Evolutionary conservation across 1,140 invertebrate species (phyloP), one percentile per base, ranked within the genome.

Genomic region (Bombus difficillimus): DNA sequence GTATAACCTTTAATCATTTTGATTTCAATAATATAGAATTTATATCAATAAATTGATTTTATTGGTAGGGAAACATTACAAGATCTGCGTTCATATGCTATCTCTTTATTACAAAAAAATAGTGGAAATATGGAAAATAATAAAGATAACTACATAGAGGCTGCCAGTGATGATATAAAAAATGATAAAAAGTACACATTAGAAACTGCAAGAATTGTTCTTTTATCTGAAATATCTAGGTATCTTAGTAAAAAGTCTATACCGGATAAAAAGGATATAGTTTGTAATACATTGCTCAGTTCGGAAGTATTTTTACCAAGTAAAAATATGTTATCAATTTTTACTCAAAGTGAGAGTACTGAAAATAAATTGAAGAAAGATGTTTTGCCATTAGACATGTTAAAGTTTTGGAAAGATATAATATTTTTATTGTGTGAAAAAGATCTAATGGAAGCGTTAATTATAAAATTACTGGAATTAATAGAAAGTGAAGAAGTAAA

Each of bases 361-460:
- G 37, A 73, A 64, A 69, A 43, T 41, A 75, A 76, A 37, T 28
- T 47, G 9, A 72, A 57, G 41, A 86, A 57, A 34, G 83, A 88
- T 37, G 47, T 86, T 69, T 87, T 95, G 32, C 94, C 94, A 22
- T 13, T 34, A 18, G 81, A 47, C 59, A 91, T 95, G 62, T 81
- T 93, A 0, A 57, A 85, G 90, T 95, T 96, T 94, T 96, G 96
- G 96, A 87, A 96, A 92, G 90, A 95, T 73, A 92, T 96, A 69
- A 92, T 96, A 41, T 91, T 92, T 82, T 94, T 96, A 75, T 87
- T 97, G 12, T 95, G 96, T 85, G 93, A 94, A 59, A 94, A 95
- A 91, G 94, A 96, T 85, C 87, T 96, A n/a, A 81, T 97, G 41
- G 89, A 95, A 75, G 86, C 92, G 2, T 93, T 96, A 75, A 91